Percentiles rank a stretch among this genome's conserved stretches.
These are phyloP conservation scores for Brachylomia viminalis DNA, from an alignment of 2,888 invertebrate genomes.

Conservation along the genomic window DNA sequence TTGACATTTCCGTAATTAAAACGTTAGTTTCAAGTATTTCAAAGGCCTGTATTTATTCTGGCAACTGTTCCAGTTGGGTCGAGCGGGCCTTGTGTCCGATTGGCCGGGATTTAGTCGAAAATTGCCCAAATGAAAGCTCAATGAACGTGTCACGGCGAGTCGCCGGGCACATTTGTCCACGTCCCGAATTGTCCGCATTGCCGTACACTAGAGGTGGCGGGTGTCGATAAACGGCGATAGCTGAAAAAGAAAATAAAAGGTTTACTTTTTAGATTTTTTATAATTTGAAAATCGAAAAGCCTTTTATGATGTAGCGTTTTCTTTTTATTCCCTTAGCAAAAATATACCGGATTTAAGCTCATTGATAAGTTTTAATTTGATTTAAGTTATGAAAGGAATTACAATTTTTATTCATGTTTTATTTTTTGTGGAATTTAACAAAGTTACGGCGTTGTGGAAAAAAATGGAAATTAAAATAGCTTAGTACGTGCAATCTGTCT, in stretches of 20 bases:
- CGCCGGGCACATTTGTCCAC: conserved; percentile 88
- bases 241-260: not conserved
- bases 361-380: not conserved
- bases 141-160: conserved; percentile 89
- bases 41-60: conserved; percentile 78
- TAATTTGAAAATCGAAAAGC: not conserved
- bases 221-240: conserved; percentile 63
- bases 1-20: conserved; percentile 47
- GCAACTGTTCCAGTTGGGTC: conserved; percentile 80
- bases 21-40: conserved; percentile 67
- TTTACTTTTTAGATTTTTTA: not conserved
- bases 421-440: not conserved
- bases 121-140: conserved; percentile 90
- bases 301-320: not conserved
- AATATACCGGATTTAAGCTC: not conserved
- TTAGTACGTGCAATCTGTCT: not conserved
- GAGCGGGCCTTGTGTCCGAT: conserved; percentile 78
- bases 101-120: conserved; percentile 88
- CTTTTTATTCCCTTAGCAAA: not conserved
- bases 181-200: conserved; percentile 89
- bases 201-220: conserved; percentile 81
- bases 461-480: not conserved
- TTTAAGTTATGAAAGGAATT: not conserved
- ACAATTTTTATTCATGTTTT: not conserved
- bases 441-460: too few relatives aligned